phyloP scores from a whole-genome alignment of 2,797 vertebrate genomes.

The Amphiprion clarkii region DNA sequence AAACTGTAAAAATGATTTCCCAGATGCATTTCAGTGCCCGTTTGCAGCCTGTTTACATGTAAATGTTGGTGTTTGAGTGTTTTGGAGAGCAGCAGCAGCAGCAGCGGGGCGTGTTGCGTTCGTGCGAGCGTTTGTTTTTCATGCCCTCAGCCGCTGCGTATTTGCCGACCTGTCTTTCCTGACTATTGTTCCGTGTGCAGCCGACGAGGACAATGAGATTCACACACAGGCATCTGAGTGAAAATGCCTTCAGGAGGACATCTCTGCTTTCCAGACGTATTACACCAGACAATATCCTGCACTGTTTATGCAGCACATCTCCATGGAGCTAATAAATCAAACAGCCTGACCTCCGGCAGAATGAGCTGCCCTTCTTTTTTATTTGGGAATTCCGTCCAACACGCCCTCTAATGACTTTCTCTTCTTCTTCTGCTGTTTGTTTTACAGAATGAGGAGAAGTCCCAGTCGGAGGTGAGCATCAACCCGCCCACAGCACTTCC shows the following conservation, averaged over 20 bases:
- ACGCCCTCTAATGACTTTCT: conserved; percentile 54
- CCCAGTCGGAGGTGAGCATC: conserved; percentile 95
- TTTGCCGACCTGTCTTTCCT: conserved; percentile 40
- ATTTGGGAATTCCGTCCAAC: conserved; percentile 33
- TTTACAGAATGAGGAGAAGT: conserved; percentile 96
- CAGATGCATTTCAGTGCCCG: not conserved
- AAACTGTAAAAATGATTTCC: not conserved
- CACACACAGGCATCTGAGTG: conserved; percentile 26
- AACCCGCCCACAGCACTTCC: conserved; percentile 38
- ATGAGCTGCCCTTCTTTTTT: conserved; percentile 20
- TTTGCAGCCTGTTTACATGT: conserved; percentile 53
- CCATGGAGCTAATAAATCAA: conserved; percentile 51
- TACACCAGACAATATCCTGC: conserved; percentile 58
- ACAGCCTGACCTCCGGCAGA: conserved; percentile 18
- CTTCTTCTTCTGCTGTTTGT: conserved; percentile 57
- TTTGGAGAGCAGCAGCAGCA: conserved; percentile 33
- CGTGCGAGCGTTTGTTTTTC: conserved; percentile 60
- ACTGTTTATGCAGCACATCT: conserved; percentile 52
- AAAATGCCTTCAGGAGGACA: conserved; percentile 71
- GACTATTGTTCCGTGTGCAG: conserved; percentile 58
- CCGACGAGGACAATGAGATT: conserved; percentile 55
- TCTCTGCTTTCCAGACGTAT: conserved; percentile 72
- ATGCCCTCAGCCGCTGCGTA: conserved; percentile 19
- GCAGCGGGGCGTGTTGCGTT: conserved; percentile 56
- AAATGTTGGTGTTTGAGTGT: conserved; percentile 58